Percentiles rank a stretch among this genome's conserved stretches.
These are phyloP conservation scores for Pholis gunnellus DNA, from an alignment of 2,113 vertebrate species.

Conservation along the genomic window DNA sequence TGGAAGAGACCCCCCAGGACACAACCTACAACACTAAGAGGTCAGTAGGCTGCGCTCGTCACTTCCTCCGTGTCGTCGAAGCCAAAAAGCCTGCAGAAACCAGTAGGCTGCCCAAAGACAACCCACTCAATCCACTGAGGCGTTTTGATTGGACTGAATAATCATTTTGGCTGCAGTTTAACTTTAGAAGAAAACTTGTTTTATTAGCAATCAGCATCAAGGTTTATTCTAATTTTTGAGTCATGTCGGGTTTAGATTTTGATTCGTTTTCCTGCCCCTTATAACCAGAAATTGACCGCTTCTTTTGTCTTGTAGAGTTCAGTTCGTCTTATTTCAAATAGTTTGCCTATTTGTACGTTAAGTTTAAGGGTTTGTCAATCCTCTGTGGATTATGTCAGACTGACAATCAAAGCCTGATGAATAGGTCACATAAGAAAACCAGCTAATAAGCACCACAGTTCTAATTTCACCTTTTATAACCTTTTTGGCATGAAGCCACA, in stretches of 20 bases:
- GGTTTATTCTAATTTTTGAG: neutral
- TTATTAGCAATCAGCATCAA: neutral
- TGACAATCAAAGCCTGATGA: neutral
- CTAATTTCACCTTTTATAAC: neutral
- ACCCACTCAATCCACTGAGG: neutral
- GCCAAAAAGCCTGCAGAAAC: neutral
- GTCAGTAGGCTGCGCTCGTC: slow-evolving; percentile 72
- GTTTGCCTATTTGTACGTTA: neutral
- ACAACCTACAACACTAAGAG: slow-evolving; percentile 97
- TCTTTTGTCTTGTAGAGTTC: neutral
- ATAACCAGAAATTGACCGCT: neutral
- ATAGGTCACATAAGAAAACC: neutral
- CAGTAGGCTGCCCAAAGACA: neutral
- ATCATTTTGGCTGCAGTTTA: slow-evolving; percentile 2
- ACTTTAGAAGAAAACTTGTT: neutral
- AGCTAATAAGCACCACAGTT: neutral
- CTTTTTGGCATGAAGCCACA: neutral
- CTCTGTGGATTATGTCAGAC: slow-evolving; percentile 8
- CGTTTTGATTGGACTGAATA: neutral
- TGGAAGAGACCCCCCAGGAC: slow-evolving; percentile 97
- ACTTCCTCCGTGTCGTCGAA: slow-evolving; percentile 2
- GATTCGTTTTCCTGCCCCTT: neutral
- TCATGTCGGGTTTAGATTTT: neutral
- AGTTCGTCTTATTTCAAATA: neutral
- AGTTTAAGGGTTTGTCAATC: neutral